These are phyloP conservation scores for Paramormyrops hopkinsi DNA, from an alignment of 2,797 vertebrate genomes.

Conservation along the genomic window DNA sequence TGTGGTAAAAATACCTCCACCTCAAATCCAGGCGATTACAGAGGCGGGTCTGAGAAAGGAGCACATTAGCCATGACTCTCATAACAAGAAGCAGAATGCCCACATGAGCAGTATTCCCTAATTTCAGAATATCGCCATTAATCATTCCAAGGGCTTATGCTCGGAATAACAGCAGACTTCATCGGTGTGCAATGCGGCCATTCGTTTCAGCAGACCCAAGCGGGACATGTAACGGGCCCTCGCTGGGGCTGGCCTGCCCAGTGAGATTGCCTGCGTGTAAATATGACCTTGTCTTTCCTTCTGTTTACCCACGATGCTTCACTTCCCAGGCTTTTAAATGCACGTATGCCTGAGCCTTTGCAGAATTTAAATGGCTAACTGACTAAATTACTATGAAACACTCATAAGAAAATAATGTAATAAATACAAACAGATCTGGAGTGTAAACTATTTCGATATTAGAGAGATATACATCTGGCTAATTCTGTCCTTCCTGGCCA, in stretches of 20 bases:
- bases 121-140: slow-evolving; percentile 25
- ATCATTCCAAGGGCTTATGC: slow-evolving; percentile 27
- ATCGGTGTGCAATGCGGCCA: slow-evolving; percentile 17
- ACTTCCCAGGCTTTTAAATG: slow-evolving; percentile 23
- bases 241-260: neutral
- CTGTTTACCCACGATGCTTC: slow-evolving; percentile 29
- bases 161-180: slow-evolving; percentile 30
- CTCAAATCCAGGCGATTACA: neutral
- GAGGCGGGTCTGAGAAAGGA: slow-evolving; percentile 12
- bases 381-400: neutral
- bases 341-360: neutral
- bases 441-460: neutral
- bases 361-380: neutral
- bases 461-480: neutral
- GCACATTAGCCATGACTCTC: slow-evolving; percentile 18
- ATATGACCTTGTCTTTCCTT: slow-evolving; percentile 28
- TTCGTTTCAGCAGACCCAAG: slow-evolving; percentile 15
- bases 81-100: slow-evolving; percentile 24
- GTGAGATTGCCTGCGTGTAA: slow-evolving; percentile 26
- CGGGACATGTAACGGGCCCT: slow-evolving; percentile 21
- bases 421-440: neutral
- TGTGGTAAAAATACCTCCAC: slow-evolving; percentile 11
- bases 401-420: neutral
- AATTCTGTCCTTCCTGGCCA: neutral
- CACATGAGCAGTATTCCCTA: slow-evolving; percentile 16